Evolutionary conservation across 1,140 invertebrate genomes (phyloP), one percentile per base, ranked within the genome.

Genomic region (Caenorhabditis remanei): DNA sequence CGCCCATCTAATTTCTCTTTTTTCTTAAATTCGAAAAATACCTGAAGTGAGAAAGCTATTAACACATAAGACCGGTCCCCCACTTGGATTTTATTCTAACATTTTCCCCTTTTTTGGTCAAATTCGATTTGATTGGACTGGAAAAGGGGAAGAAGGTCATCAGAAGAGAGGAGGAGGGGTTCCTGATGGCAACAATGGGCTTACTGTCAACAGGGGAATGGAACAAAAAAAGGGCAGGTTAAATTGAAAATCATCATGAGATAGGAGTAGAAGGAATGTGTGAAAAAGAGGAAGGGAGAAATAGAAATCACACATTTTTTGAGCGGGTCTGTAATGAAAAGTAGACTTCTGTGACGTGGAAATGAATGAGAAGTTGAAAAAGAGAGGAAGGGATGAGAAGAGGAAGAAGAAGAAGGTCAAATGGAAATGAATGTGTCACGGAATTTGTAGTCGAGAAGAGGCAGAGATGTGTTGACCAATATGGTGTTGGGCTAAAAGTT

Each of bases 21-120:
- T 16, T 5, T 32, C 2, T 67, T 89, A 88, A 53, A 63, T 84
- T 19, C 58, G 55, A 46, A 75, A 58, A 14, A 86, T 50, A 53
- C 9, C 11, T 46, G 16, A 43, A 41, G 56, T 61, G 56, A 85
- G 43, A 48, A 61, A 61, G 61, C 46, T 61, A 58, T 48, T 85
- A 85, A 19, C 53, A 84, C n/a, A 32, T 2, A 65, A 32, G 61
- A 65, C 41, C 41, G 43, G 46, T 85, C 46, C 61, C 40, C 65
- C 6, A 16, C 13, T 41, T 48, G 32, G 32, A 32, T 32, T 32
- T 32, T 32, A 32, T 32, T 32, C 32, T 32, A 32, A 32, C 32
- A n/a, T 85, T 85, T 46, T 63, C 21, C 53, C 32, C 14, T 79
- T 79, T 48, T 8, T 48, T 71, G 32, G 21, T 24, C 43, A 14